A percentile compares a stretch with the other conserved stretches of the same genome.
phyloP scores from a whole-genome alignment of 1,140 invertebrate species.

The Drosophila nigromelanica region DNA sequence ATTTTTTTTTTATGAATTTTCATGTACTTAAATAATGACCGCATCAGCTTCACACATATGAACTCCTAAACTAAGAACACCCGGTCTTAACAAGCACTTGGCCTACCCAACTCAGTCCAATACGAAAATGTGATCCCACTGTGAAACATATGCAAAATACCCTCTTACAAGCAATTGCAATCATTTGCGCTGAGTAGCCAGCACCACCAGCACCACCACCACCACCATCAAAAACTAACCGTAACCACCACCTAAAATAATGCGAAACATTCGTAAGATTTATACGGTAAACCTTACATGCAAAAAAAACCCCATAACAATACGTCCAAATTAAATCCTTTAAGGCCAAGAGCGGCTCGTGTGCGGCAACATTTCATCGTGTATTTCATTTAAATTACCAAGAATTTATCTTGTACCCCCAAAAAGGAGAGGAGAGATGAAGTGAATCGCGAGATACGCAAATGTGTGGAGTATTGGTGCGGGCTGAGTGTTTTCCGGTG shows the following conservation, averaged over 20 bases:
- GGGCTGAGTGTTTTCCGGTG: neutral
- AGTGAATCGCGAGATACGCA: constrained; percentile 26
- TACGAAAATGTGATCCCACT: neutral
- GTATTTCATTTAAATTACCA: constrained; percentile 78
- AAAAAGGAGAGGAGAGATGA: neutral
- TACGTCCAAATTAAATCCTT: constrained; percentile 75
- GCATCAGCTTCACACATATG: no score
- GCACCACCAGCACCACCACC: neutral
- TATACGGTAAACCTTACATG: constrained; percentile 4
- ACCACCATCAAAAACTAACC: neutral
- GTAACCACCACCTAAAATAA: constrained; percentile 24
- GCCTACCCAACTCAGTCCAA: neutral
- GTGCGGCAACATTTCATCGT: constrained; percentile 55
- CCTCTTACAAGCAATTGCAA: neutral
- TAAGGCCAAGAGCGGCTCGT: constrained; percentile 43
- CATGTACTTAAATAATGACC: no score
- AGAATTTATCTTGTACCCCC: constrained; percentile 57
- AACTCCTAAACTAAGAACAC: no score
- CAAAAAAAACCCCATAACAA: constrained; percentile 55
- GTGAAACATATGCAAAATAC: constrained; percentile 4
- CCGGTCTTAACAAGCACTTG: no score
- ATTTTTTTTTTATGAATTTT: no score
- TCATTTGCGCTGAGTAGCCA: constrained; percentile 6
- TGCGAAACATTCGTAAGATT: constrained; percentile 21
- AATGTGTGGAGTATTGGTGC: constrained; percentile 37